Evolutionary conservation across 2,888 invertebrate species (phyloP).

Genomic region (Temnothorax rugatulus): DNA sequence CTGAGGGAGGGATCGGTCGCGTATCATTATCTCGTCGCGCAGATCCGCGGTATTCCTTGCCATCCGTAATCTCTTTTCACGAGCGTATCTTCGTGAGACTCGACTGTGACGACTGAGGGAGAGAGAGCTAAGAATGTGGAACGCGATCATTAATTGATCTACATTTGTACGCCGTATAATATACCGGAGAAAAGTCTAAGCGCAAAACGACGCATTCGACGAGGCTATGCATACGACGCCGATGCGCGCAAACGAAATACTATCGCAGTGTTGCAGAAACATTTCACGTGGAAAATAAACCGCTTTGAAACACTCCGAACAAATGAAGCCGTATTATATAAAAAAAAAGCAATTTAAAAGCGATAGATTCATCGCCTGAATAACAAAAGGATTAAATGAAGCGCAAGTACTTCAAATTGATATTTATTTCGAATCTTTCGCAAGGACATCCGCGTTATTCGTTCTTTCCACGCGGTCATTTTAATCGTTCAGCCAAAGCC

Average conservation of each 20-base stretch:
- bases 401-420: constrained; percentile 35
- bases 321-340: neutral
- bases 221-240: constrained; percentile 38
- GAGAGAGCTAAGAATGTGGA: constrained; percentile 30
- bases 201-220: constrained; percentile 56
- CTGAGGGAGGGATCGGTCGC: constrained; percentile 71
- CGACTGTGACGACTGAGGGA: constrained; percentile 56
- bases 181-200: constrained; percentile 49
- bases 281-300: constrained; percentile 19
- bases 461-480: constrained; percentile 21
- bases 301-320: constrained; percentile 8
- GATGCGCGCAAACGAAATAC: constrained; percentile 2
- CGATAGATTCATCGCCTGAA: constrained; percentile 6
- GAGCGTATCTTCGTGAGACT: constrained; percentile 67
- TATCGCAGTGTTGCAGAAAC: constrained; percentile 35
- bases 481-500: constrained; percentile 9
- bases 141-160: constrained; percentile 40
- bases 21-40: constrained; percentile 75
- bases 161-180: constrained; percentile 47
- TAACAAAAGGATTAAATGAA: constrained; percentile 18
- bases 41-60: constrained; percentile 74
- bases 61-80: constrained; percentile 65
- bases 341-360: neutral
- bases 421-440: constrained; percentile 15
- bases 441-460: constrained; percentile 28